Conservation (phyloP, 2,888 invertebrate species). For the Antitype chi region DNA sequence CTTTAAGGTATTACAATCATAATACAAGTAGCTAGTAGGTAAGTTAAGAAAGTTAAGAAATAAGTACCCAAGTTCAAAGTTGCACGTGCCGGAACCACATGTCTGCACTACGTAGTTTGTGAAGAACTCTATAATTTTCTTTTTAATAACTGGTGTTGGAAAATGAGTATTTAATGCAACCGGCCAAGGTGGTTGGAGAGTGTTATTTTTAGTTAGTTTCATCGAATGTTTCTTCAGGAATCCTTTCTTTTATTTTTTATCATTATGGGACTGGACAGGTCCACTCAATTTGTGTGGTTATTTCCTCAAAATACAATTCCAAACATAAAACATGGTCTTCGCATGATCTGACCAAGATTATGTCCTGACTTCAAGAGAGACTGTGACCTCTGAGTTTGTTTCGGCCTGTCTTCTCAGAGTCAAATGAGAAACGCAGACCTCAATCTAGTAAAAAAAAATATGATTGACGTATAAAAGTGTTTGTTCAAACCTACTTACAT, state of each 20-base stretch:
- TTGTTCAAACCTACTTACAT: no score
- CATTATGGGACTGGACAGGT: no score
- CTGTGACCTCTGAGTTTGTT: no score
- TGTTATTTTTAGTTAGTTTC: not conserved
- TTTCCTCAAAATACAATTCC: no score
- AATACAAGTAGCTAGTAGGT: not conserved
- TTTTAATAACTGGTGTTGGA: slow-evolving; percentile 31
- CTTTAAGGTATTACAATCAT: slow-evolving; percentile 5
- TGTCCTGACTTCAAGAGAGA: no score
- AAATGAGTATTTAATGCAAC: slow-evolving; percentile 3
- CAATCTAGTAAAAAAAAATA: no score
- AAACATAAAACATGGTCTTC: no score
- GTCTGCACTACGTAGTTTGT: slow-evolving; percentile 11
- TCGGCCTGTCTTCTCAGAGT: no score
- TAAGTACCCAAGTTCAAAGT: slow-evolving; percentile 13
- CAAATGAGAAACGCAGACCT: no score
- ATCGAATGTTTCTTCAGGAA: not conserved
- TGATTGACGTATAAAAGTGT: no score
- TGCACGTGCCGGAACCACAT: slow-evolving; percentile 23
- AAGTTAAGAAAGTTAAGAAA: slow-evolving; percentile 17
- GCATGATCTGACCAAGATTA: no score
- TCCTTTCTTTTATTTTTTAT: not conserved
- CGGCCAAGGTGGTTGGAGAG: not conserved
- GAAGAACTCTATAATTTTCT: slow-evolving; percentile 42
- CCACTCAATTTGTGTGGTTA: no score